Evolutionary conservation across 2,888 invertebrate species (phyloP), one percentile per base, ranked within the genome.

Genomic region (Eristalis tenax): DNA sequence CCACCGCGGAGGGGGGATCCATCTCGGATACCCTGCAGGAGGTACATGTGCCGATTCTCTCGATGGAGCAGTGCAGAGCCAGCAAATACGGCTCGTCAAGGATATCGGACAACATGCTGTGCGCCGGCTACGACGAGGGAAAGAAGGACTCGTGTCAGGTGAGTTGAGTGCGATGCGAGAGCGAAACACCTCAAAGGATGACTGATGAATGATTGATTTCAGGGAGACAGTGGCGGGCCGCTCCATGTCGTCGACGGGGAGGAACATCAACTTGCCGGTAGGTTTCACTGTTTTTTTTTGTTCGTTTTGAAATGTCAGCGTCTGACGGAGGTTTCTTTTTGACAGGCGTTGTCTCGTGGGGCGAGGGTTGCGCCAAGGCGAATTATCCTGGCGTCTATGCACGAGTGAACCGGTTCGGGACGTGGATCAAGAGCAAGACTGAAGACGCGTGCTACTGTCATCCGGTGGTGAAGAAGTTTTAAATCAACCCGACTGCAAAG

Each of bases 331-430:
- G 11, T 35, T 18, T 8, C 18, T n/a, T 18, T n/a, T 26, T 91
- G 35, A 91, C 92, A 95, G 97, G 97, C 32, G 94, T 97, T 2
- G 97, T 97, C 0, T 97, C 97, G 0, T 93, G 93, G 93, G 93
- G 93, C 74, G 92, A 93, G 87, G 92, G 92, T 23, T 93, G 93
- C 81, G 93, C 93, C 68, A 92, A 92, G 89, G 95, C 96, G 0
- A 95, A 95, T 89, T 95, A 94, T 85, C 97, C 97, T 0, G 97
- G 97, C 2, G 97, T 97, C 11, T 97, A 97, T 92, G 94, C 96
- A 0, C 93, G 97, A 71, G 97, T 97, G 32, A 97, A 97, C 93
- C 94, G 97, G 87, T 97, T 96, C 83, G 91, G 91, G 83, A 92
- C 95, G 10, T 96, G 96, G 96, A 94, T 96, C 68, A 94, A 94